Base-by-base conservation (phyloP, 2,113 vertebrate genomes). In the Formicarius rufipectus region DNA sequence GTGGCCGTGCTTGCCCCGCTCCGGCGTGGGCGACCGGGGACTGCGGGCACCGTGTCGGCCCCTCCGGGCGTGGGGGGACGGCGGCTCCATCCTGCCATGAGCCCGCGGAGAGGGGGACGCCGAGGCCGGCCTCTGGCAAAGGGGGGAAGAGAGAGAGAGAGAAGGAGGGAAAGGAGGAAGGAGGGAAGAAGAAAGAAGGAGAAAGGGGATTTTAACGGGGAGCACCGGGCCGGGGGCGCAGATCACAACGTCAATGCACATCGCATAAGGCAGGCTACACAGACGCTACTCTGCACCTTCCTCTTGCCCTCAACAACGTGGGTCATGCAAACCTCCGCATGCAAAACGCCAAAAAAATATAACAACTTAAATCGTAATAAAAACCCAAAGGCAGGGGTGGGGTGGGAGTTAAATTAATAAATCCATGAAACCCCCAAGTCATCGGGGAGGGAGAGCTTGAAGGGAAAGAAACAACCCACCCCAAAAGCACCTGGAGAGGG, bases 241-340 rank as follows among this genome's bases (percentile, higher is more conserved):
- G 93, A 78, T 96, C 97, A 97, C 94, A 97, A 97, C 92, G 89
- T 93, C 93, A 97, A 97, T 95, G 95, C 96, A 98, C 97, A 97
- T 97, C 96, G 96, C 97, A 97, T 98, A 97, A 97, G 94, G 97
- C 97, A 98, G 95, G 96, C 97, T 98, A 98, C 98, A 98, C 98
- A 97, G 97, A 98, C 93, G 97, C 98, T 98, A 98, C 97, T 97
- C 98, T 98, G 98, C 97, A 97, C 97, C 98, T 98, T 96, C 96
- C 98, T 98, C 97, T 98, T 73, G 98, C 99, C 99, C 99, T 99
- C 98, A 98, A 99, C 99, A 98, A 98, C 98, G 99, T 99, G 99
- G 99, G 98, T 98, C 99, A 99, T 99, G 99, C 99, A 99, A 99
- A 98, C 99, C 98, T 99, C 97, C 97, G 98, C 99, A 99, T 99